Conservation (phyloP, 2,888 invertebrate species). For the Lampropteryx suffumata region DNA sequence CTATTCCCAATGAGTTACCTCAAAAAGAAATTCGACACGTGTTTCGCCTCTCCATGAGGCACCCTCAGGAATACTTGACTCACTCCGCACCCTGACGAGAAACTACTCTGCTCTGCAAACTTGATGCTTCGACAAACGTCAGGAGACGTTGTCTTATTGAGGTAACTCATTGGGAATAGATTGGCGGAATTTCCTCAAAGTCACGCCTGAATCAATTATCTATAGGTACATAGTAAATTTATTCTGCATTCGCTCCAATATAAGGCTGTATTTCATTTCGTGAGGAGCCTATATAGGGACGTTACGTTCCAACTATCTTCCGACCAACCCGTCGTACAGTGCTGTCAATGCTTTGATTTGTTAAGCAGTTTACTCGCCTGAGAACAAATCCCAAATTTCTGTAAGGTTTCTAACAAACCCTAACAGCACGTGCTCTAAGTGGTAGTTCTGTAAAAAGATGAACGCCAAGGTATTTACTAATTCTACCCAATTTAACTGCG, state of each 20-base stretch:
- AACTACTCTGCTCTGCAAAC: too few species aligned
- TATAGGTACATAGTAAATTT: conserved; percentile 14
- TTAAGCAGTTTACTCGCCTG: background rate
- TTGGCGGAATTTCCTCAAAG: too few species aligned
- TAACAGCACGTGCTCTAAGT: background rate
- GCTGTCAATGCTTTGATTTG: background rate
- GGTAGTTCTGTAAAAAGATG: background rate
- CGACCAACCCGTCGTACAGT: conserved; percentile 5
- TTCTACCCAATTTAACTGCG: background rate
- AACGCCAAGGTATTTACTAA: background rate
- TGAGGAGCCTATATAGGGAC: conserved; percentile 6
- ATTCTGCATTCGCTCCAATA: conserved; percentile 23
- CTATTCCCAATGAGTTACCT: too few species aligned
- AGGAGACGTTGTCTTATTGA: too few species aligned
- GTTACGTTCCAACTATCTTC: conserved; percentile 9
- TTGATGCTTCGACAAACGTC: too few species aligned
- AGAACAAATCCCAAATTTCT: conserved; percentile 2
- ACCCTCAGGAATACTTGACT: too few species aligned
- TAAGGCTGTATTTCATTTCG: conserved; percentile 6
- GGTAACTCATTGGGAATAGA: too few species aligned
- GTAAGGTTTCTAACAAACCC: conserved; percentile 1
- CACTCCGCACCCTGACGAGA: too few species aligned
- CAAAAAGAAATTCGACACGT: too few species aligned
- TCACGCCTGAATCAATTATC: too few species aligned
- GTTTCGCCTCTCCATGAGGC: too few species aligned